Evolutionary conservation across 2,113 vertebrate genomes (phyloP).

Genomic region (Tyrannus savana): DNA sequence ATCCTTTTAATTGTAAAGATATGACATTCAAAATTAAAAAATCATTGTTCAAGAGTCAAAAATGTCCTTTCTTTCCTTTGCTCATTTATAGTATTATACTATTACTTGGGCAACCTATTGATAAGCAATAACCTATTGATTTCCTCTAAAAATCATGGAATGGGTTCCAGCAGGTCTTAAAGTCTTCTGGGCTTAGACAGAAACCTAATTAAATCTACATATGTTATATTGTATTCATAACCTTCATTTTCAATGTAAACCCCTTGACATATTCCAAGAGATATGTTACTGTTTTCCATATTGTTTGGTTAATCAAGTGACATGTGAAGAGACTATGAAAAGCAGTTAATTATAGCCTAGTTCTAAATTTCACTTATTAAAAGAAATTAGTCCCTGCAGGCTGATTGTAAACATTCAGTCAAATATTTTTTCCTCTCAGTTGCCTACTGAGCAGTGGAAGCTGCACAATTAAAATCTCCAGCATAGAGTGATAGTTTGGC

Average conservation of each 20-base stretch:
- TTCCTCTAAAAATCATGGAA: slow-evolving; percentile 14
- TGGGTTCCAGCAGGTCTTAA: neutral
- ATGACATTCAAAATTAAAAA: slow-evolving; percentile 6
- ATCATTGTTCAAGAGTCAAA: neutral
- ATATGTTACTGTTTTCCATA: neutral
- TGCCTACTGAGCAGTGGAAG: neutral
- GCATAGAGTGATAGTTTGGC: neutral
- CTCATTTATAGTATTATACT: neutral
- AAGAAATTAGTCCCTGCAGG: neutral
- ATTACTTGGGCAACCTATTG: slow-evolving; percentile 34
- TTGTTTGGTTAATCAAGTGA: neutral
- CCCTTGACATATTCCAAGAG: neutral
- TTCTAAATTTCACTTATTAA: neutral
- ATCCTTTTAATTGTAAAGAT: slow-evolving; percentile 6
- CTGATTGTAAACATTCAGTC: neutral
- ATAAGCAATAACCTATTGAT: neutral
- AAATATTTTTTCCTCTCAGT: neutral
- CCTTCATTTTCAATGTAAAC: neutral
- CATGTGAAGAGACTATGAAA: neutral
- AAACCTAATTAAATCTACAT: slow-evolving; percentile 1
- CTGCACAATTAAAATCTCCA: neutral
- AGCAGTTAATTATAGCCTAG: neutral
- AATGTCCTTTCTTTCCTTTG: slow-evolving; percentile 20
- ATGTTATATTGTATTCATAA: neutral
- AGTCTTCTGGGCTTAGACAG: neutral